Percentiles rank a stretch among this genome's conserved stretches.
Evolutionary conservation across 2,113 vertebrate species (phyloP).

Genomic region (Oreochromis niloticus): DNA sequence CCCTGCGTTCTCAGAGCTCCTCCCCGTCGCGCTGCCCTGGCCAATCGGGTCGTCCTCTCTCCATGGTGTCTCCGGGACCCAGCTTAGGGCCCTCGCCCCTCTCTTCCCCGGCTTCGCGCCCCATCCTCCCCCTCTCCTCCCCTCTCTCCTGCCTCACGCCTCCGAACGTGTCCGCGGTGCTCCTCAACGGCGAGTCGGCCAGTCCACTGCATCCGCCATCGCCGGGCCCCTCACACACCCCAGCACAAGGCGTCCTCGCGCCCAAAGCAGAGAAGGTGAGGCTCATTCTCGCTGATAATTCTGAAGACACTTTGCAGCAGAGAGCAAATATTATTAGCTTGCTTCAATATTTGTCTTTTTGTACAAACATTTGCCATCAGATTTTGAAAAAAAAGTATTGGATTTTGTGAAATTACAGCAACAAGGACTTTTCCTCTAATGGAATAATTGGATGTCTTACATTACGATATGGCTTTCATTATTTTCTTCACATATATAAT

Average conservation of each 20-base stretch:
- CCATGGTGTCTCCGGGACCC: slow-evolving; percentile 80
- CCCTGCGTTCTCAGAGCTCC: slow-evolving; percentile 83
- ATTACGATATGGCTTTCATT: background rate
- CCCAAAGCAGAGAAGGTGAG: slow-evolving; percentile 88
- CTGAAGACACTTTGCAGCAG: background rate
- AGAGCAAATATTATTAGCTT: background rate
- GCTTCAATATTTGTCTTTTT: background rate
- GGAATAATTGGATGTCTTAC: background rate
- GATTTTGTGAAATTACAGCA: background rate
- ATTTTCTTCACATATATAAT: background rate
- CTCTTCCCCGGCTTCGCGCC: slow-evolving; percentile 68
- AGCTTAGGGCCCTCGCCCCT: slow-evolving; percentile 67
- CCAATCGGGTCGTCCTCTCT: slow-evolving; percentile 76
- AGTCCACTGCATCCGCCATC: slow-evolving; percentile 62
- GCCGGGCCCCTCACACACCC: slow-evolving; percentile 55
- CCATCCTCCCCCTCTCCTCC: slow-evolving; percentile 78
- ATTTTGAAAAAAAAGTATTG: background rate
- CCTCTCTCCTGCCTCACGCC: slow-evolving; percentile 86
- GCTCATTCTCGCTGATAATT: background rate
- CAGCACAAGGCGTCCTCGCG: slow-evolving; percentile 38
- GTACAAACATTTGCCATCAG: background rate
- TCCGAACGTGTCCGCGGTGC: slow-evolving; percentile 83
- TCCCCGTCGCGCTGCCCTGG: slow-evolving; percentile 84
- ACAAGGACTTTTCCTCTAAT: background rate
- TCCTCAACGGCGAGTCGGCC: slow-evolving; percentile 76